Percentiles rank a stretch among this genome's conserved stretches.
Conservation (phyloP, 1,140 invertebrate species). For the Drosophila lacertosa region DNA sequence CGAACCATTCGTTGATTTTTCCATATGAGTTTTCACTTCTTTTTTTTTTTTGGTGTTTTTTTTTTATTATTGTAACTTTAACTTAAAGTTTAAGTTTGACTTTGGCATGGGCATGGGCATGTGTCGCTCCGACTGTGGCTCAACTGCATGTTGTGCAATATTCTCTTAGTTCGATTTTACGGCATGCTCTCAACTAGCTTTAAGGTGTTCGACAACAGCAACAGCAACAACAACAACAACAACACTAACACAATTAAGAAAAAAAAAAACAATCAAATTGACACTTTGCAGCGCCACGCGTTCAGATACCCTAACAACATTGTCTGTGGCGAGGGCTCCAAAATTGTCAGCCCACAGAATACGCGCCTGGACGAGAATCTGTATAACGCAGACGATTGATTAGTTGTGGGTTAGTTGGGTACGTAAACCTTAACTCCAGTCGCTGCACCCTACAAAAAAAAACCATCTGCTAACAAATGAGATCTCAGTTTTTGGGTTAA, state of each 20-base stretch:
- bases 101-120: slow-evolving; percentile 53
- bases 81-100: slow-evolving; percentile 12
- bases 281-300: slow-evolving; percentile 52
- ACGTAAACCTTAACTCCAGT: slow-evolving; percentile 45
- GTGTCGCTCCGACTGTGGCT: slow-evolving; percentile 16
- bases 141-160: slow-evolving; percentile 46
- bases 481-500: neutral
- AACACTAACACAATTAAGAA: neutral
- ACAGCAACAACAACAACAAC: slow-evolving; percentile 28
- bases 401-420: slow-evolving; percentile 55
- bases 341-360: slow-evolving; percentile 59
- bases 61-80: slow-evolving; percentile 29
- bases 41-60: slow-evolving; percentile 4
- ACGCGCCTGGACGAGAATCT: slow-evolving; percentile 69
- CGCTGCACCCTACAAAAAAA: neutral
- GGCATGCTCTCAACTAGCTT: slow-evolving; percentile 55
- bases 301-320: slow-evolving; percentile 45
- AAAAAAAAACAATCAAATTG: neutral
- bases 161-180: slow-evolving; percentile 29
- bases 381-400: slow-evolving; percentile 70
- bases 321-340: slow-evolving; percentile 73
- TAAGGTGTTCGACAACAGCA: slow-evolving; percentile 23
- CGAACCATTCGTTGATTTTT: neutral
- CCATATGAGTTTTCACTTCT: slow-evolving; percentile 39
- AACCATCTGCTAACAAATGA: slow-evolving; percentile 17